A percentile compares a stretch with the other conserved stretches of the same genome.
These are phyloP conservation scores for Drosophila yooni DNA, from an alignment of 2,888 invertebrate genomes.

Conservation along the genomic window DNA sequence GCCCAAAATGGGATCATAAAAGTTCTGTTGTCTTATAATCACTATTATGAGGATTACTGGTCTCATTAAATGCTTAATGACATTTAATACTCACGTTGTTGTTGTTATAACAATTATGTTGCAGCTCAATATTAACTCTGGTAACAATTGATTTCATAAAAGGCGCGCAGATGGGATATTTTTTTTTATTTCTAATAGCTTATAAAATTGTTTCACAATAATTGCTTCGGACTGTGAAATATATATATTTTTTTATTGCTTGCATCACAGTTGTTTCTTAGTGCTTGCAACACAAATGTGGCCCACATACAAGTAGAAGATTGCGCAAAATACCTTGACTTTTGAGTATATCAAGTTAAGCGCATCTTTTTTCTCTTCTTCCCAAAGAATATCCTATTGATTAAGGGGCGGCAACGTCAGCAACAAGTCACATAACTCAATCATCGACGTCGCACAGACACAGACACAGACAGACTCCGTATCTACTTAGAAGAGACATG, in stretches of 20 bases:
- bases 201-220: constrained; percentile 14
- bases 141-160: constrained; percentile 5
- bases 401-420: constrained; percentile 12
- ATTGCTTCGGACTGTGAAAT: neutral
- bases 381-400: constrained; percentile 1
- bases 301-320: neutral
- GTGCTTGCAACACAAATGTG: neutral
- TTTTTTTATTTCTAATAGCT: neutral
- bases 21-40: constrained; percentile 1
- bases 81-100: neutral
- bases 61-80: neutral
- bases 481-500: neutral
- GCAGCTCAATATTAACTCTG: neutral
- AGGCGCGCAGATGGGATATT: neutral
- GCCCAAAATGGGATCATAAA: neutral
- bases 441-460: constrained; percentile 25
- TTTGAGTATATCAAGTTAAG: neutral
- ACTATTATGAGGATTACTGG: constrained; percentile 2
- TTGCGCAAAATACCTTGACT: constrained; percentile 24
- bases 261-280: neutral
- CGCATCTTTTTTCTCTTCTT: neutral
- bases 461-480: constrained; percentile 3
- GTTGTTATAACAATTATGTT: neutral
- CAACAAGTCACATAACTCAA: constrained; percentile 42
- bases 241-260: neutral